Evolutionary conservation across 2,888 invertebrate species (phyloP).

Genomic region (Drosophila emarginata): DNA sequence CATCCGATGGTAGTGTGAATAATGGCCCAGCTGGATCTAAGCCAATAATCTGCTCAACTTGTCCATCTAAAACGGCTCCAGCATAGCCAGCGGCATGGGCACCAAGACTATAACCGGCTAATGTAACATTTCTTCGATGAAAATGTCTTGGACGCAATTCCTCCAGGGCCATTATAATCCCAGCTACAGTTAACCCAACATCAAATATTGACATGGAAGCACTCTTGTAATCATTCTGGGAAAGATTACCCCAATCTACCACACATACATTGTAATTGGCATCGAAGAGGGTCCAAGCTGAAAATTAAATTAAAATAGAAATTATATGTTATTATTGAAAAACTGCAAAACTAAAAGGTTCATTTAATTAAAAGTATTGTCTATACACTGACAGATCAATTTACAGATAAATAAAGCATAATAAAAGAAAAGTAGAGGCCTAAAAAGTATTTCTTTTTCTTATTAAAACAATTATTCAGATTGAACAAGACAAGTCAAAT

Average conservation of each 20-base stretch:
- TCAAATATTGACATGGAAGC: constrained; percentile 81
- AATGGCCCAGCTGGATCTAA: constrained; percentile 82
- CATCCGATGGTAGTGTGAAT: constrained; percentile 79
- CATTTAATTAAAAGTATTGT: no score
- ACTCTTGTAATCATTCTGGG: constrained; percentile 78
- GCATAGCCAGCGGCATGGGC: constrained; percentile 82
- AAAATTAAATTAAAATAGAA: no score
- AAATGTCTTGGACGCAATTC: constrained; percentile 65
- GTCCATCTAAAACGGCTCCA: constrained; percentile 74
- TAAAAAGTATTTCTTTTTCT: no score
- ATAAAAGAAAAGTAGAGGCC: no score
- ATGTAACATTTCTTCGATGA: constrained; percentile 75
- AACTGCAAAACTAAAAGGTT: no score
- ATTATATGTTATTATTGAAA: no score
- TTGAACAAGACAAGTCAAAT: no score
- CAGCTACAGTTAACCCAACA: constrained; percentile 80
- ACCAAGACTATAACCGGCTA: constrained; percentile 81
- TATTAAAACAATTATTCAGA: no score
- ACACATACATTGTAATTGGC: constrained; percentile 79
- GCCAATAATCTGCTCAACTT: constrained; percentile 81
- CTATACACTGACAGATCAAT: no score
- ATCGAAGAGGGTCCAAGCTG: constrained; percentile 80
- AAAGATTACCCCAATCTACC: constrained; percentile 80
- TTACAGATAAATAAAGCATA: no score
- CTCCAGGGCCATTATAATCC: constrained; percentile 79